Evolutionary conservation across 2,113 vertebrate species (phyloP).

Genomic region (Gnathonemus longibarbis): DNA sequence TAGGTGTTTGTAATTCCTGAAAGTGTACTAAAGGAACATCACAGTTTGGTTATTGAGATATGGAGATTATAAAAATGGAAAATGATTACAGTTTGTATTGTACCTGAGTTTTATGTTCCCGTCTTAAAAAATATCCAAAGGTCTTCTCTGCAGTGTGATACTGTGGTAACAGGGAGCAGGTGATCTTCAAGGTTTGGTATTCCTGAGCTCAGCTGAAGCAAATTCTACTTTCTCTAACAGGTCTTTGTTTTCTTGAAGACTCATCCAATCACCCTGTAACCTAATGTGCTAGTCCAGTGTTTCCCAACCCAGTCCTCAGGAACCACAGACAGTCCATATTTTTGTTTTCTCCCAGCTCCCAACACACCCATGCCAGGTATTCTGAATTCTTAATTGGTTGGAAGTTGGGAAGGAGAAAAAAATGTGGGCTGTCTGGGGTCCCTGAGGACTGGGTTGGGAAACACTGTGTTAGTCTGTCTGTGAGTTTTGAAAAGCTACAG

Average conservation of each 20-base stretch:
- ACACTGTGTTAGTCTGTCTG: neutral
- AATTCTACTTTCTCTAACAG: neutral
- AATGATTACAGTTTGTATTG: neutral
- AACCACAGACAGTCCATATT: too few species aligned
- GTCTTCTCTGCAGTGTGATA: neutral
- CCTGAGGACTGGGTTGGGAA: too few species aligned
- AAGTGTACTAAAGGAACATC: neutral
- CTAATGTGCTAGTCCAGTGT: neutral
- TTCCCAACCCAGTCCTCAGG: too few species aligned
- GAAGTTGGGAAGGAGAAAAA: too few species aligned
- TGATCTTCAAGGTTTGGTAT: neutral
- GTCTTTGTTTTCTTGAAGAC: neutral
- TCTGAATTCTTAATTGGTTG: too few species aligned
- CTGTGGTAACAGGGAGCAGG: neutral
- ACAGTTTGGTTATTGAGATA: neutral
- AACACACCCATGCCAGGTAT: too few species aligned
- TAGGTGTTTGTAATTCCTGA: neutral
- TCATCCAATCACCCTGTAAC: neutral
- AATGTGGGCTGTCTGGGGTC: too few species aligned
- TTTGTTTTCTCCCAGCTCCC: too few species aligned
- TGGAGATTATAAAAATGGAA: neutral
- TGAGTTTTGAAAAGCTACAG: neutral
- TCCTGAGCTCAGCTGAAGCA: neutral
- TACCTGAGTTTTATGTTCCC: neutral
- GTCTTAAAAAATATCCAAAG: neutral